Percentiles rank a stretch among this genome's conserved stretches.
Conservation (phyloP, 2,888 invertebrate genomes). For the Eudasyphora cyanicolor region DNA sequence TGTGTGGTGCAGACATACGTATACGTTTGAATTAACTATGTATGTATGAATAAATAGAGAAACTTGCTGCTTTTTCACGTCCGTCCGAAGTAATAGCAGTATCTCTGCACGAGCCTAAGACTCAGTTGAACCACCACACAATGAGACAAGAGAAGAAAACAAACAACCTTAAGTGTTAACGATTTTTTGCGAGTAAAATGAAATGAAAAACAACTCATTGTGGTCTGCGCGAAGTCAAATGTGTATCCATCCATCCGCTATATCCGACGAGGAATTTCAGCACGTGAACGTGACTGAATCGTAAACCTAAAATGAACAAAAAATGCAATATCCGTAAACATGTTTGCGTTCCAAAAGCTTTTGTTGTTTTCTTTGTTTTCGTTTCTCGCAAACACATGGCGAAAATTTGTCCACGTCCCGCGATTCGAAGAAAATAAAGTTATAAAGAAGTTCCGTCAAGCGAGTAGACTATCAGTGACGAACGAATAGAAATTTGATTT, state of each 20-base stretch:
- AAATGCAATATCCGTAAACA: conserved; percentile 38
- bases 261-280: neutral
- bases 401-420: neutral
- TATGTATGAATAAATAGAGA: neutral
- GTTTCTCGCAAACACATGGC: neutral
- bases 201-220: no score
- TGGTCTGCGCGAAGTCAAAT: no score
- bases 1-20: neutral
- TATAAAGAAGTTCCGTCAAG: neutral
- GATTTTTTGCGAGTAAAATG: no score
- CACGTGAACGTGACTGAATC: conserved; percentile 52
- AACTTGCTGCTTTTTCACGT: neutral
- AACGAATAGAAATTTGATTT: no score
- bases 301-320: neutral
- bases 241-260: no score
- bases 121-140: neutral
- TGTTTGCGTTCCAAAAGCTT: conserved; percentile 24
- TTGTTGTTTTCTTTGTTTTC: neutral
- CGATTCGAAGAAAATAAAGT: neutral
- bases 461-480: no score
- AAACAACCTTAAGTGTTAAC: neutral
- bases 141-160: neutral
- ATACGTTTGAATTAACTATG: neutral
- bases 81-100: neutral
- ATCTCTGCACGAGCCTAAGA: neutral